Conservation (phyloP, 2,888 invertebrate genomes). For the Protodeltote pygarga region DNA sequence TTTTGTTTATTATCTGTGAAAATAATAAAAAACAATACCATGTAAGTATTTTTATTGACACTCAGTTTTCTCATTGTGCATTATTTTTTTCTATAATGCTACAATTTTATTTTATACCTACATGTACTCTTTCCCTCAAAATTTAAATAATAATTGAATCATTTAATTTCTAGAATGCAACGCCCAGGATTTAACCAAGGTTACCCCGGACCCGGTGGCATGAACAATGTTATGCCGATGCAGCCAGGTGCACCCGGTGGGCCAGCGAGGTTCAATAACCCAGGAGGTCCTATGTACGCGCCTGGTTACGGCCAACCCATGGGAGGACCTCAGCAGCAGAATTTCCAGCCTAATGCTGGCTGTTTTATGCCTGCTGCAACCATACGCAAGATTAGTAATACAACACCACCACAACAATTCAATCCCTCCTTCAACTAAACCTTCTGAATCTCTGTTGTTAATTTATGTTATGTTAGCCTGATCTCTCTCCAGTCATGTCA, state of each 20-base stretch:
- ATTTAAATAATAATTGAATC: background rate
- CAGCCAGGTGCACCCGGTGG: slow-evolving; percentile 46
- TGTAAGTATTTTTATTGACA: slow-evolving; percentile 32
- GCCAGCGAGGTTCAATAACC: slow-evolving; percentile 31
- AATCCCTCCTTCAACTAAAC: slow-evolving; percentile 52
- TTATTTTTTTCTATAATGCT: background rate
- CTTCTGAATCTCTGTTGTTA: slow-evolving; percentile 46
- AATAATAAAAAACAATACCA: slow-evolving; percentile 33
- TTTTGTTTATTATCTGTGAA: slow-evolving; percentile 10
- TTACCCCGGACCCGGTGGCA: slow-evolving; percentile 43
- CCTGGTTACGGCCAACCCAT: slow-evolving; percentile 58
- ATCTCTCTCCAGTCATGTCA: no score
- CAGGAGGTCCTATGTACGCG: slow-evolving; percentile 49
- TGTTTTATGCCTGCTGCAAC: slow-evolving; percentile 70
- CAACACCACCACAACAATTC: slow-evolving; percentile 57
- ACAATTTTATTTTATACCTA: no score
- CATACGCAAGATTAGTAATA: slow-evolving; percentile 63
- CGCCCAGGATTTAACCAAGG: slow-evolving; percentile 62
- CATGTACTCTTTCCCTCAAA: no score
- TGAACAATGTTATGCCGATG: slow-evolving; percentile 48
- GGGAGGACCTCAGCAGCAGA: slow-evolving; percentile 44
- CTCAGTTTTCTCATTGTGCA: background rate
- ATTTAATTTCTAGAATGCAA: slow-evolving; percentile 68
- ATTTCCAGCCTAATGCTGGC: slow-evolving; percentile 51
- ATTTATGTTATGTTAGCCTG: no score